phyloP scores from a whole-genome alignment of 2,797 vertebrate species.

The Sarcophilus harrisii region DNA sequence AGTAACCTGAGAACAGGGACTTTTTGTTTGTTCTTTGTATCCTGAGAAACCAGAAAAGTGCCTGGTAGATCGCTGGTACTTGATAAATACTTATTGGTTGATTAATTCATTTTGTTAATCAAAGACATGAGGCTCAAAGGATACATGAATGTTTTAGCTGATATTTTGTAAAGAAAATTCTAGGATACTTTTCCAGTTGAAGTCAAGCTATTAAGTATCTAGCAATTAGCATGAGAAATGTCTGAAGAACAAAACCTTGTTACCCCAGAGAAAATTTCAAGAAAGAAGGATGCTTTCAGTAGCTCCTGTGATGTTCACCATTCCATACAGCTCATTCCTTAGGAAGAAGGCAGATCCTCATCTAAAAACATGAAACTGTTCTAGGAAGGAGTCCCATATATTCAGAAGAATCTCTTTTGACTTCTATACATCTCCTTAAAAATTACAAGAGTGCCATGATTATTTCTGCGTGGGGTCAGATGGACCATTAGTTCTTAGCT shows the following conservation, averaged over 20 bases:
- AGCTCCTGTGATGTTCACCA: neutral
- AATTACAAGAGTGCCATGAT: neutral
- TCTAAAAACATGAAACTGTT: neutral
- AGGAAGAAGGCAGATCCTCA: neutral
- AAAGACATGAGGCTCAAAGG: constrained; percentile 43
- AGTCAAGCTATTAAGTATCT: constrained; percentile 46
- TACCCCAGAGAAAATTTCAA: no score
- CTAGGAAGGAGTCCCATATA: neutral
- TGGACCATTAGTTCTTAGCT: neutral
- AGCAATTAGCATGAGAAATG: constrained; percentile 70
- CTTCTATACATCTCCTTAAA: neutral
- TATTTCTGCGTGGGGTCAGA: neutral
- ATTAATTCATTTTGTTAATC: neutral
- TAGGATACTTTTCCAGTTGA: constrained; percentile 25
- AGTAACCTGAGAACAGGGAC: no score
- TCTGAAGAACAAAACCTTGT: neutral
- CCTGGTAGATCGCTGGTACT: no score
- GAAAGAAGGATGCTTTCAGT: no score
- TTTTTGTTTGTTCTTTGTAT: no score
- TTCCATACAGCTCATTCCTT: neutral
- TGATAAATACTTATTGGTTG: no score
- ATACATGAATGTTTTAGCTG: constrained; percentile 13
- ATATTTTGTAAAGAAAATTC: constrained; percentile 55
- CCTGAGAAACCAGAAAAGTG: no score
- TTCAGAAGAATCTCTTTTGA: neutral